These are phyloP conservation scores for Sphaerophoria taeniata DNA, from an alignment of 2,888 invertebrate genomes.

Conservation along the genomic window DNA sequence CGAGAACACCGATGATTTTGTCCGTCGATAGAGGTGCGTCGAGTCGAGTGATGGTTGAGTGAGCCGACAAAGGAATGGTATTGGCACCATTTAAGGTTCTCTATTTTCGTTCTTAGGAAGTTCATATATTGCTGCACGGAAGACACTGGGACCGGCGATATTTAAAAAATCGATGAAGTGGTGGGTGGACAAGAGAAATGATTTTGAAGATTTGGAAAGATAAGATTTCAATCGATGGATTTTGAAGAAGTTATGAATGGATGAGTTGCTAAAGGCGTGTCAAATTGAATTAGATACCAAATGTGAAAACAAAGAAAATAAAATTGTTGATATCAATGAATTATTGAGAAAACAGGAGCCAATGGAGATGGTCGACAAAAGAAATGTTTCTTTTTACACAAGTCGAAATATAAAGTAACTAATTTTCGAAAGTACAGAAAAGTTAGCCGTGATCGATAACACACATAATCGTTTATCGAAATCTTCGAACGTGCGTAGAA, in stretches of 20 bases:
- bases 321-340: no score
- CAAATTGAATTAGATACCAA: conserved; percentile 68
- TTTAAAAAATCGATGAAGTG: background rate
- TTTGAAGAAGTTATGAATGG: conserved; percentile 52
- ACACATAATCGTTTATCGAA: no score
- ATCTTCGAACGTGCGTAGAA: no score
- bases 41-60: conserved; percentile 48
- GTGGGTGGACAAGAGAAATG: conserved; percentile 17
- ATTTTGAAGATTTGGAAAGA: background rate
- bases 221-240: conserved; percentile 15
- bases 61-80: conserved; percentile 49
- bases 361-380: no score
- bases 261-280: conserved; percentile 68
- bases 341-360: no score
- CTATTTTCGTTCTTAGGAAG: background rate
- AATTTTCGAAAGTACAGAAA: no score
- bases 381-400: no score
- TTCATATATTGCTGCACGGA: background rate
- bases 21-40: background rate
- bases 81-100: conserved; percentile 45
- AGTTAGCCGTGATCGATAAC: no score
- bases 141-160: no score
- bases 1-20: conserved; percentile 1
- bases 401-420: no score
- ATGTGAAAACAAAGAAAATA: conserved; percentile 45